These are phyloP conservation scores for Drosophila mojavensis DNA, from an alignment of 1,140 invertebrate genomes.

Conservation along the genomic window DNA sequence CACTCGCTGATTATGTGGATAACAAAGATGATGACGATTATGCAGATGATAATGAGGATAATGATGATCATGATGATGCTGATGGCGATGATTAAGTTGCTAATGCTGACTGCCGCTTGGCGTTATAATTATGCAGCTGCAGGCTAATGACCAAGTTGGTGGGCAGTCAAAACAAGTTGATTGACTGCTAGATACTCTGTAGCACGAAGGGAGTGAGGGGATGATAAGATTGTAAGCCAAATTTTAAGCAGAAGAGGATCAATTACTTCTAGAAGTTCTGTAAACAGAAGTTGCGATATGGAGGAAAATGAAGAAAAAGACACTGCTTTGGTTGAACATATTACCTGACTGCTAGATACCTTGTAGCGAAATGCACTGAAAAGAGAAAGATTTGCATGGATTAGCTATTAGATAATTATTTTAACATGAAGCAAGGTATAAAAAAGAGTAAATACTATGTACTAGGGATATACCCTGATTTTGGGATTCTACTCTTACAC, in stretches of 20 bases:
- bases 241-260: too few species aligned
- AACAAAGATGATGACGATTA: constrained; percentile 43
- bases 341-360: too few species aligned
- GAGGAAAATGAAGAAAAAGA: too few species aligned
- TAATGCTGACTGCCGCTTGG: constrained; percentile 16
- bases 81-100: constrained; percentile 37
- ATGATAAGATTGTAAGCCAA: too few species aligned
- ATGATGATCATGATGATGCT: constrained; percentile 35
- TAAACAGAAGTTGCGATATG: too few species aligned
- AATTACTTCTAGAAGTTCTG: too few species aligned
- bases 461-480: too few species aligned
- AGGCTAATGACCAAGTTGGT: constrained; percentile 38
- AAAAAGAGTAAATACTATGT: not conserved
- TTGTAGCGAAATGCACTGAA: too few species aligned
- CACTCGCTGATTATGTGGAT: constrained; percentile 64
- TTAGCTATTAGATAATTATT: too few species aligned
- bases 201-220: not conserved
- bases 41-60: constrained; percentile 36
- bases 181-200: constrained; percentile 5
- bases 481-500: too few species aligned
- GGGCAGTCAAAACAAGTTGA: not conserved
- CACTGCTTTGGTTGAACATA: too few species aligned
- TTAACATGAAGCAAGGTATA: too few species aligned
- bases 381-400: not conserved
- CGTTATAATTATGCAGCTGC: constrained; percentile 56